phyloP scores from a whole-genome alignment of 2,113 vertebrate species.

The Sphyrna mokarran region DNA sequence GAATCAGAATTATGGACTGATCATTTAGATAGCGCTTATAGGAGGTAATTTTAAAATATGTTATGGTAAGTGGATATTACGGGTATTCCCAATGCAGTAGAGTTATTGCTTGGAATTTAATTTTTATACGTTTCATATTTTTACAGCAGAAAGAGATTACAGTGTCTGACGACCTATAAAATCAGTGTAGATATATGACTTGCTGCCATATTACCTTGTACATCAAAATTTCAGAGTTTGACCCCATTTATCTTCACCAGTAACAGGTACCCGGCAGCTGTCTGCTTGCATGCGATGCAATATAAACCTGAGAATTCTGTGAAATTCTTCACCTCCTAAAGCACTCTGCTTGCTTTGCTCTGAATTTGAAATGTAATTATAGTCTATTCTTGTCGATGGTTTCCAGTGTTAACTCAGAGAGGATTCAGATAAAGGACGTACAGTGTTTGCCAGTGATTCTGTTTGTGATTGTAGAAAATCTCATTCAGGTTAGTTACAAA shows the following conservation, averaged over 20 bases:
- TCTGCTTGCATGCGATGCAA: not conserved
- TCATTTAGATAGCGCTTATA: not conserved
- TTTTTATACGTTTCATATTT: not conserved
- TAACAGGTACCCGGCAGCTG: conserved; percentile 12
- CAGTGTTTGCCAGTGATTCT: conserved; percentile 10
- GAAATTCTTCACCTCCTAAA: not conserved
- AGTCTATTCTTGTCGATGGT: not conserved
- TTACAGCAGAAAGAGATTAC: not conserved
- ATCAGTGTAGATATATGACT: not conserved
- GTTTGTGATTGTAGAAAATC: not conserved
- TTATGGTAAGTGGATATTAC: not conserved
- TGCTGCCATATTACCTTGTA: not conserved
- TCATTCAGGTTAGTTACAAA: conserved; percentile 23
- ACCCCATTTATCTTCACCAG: not conserved
- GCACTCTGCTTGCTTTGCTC: not conserved
- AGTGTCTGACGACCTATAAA: not conserved
- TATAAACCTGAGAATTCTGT: not conserved
- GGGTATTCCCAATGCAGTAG: not conserved
- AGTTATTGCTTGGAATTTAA: not conserved
- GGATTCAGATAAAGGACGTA: not conserved
- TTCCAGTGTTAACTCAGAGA: conserved; percentile 2
- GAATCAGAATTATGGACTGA: conserved; percentile 4
- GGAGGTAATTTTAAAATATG: not conserved
- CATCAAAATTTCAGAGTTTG: not conserved
- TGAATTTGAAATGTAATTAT: not conserved